Evolutionary conservation across 2,113 vertebrate species (phyloP).

Genomic region (Vimba vimba): DNA sequence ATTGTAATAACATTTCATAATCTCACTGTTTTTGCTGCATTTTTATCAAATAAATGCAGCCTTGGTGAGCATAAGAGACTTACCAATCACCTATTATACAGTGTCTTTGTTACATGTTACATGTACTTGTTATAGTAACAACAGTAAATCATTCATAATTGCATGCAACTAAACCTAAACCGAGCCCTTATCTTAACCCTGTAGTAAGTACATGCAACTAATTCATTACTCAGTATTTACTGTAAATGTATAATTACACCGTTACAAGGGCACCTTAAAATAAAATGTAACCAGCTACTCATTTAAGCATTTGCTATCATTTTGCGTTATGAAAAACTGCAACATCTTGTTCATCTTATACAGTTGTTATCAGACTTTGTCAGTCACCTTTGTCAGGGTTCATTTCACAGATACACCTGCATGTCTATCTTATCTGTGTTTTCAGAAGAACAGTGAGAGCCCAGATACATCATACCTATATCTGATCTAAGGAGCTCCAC

Average conservation of each 20-base stretch:
- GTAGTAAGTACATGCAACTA: no score
- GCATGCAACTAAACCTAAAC: no score
- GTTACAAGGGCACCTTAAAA: no score
- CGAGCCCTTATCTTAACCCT: no score
- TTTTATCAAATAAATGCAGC: not conserved
- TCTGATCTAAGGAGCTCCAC: not conserved
- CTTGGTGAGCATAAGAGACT: not conserved
- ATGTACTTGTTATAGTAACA: no score
- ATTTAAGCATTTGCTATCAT: not conserved
- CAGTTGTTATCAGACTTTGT: slow-evolving; percentile 52
- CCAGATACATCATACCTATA: slow-evolving; percentile 13
- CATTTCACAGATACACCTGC: slow-evolving; percentile 67
- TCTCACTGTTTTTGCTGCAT: not conserved
- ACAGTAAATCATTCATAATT: no score
- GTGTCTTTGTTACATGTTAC: no score
- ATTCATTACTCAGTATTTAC: no score
- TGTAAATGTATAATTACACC: no score
- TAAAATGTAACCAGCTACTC: no score
- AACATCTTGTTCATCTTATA: slow-evolving; percentile 42
- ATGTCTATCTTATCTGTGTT: slow-evolving; percentile 72
- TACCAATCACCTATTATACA: no score
- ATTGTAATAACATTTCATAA: not conserved
- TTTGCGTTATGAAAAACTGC: not conserved
- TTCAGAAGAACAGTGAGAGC: slow-evolving; percentile 70
- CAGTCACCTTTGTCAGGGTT: slow-evolving; percentile 65